Evolutionary conservation across 2,113 vertebrate species (phyloP).

Genomic region (Megaceryle maxima): DNA sequence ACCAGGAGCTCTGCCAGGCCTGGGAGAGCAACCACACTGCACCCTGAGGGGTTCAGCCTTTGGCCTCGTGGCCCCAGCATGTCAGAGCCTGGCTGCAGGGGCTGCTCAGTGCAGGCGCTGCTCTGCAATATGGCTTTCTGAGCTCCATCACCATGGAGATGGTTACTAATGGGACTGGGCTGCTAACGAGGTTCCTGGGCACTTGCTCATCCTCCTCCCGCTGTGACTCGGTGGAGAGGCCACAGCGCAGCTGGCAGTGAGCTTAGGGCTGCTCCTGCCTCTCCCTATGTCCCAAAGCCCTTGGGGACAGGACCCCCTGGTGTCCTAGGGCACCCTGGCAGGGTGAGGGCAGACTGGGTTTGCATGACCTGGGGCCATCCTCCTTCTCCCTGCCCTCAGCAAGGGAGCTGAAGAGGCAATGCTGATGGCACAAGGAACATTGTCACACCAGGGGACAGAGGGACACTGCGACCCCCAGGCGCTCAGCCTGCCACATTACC

Average conservation of each 20-base stretch:
- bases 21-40: accelerated
- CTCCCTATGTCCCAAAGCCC: not conserved
- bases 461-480: not conserved
- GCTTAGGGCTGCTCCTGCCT: not conserved
- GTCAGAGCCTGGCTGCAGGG: accelerated
- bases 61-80: accelerated
- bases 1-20: not conserved
- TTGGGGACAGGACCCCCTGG: not conserved
- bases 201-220: not conserved
- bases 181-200: not conserved
- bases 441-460: not conserved
- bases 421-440: accelerated
- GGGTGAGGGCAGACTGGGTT: not conserved
- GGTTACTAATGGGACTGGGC: not conserved
- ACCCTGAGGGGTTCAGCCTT: accelerated
- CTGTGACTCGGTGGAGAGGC: accelerated
- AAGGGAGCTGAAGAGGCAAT: not conserved
- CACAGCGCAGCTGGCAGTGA: not conserved
- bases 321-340: not conserved
- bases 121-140: not conserved
- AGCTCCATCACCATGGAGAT: not conserved
- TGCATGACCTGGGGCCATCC: not conserved
- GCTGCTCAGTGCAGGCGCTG: accelerated
- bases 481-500: not conserved
- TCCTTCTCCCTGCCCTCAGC: not conserved